phyloP scores from a whole-genome alignment of 1,140 invertebrate genomes.

The Lasioglossum albipes region DNA sequence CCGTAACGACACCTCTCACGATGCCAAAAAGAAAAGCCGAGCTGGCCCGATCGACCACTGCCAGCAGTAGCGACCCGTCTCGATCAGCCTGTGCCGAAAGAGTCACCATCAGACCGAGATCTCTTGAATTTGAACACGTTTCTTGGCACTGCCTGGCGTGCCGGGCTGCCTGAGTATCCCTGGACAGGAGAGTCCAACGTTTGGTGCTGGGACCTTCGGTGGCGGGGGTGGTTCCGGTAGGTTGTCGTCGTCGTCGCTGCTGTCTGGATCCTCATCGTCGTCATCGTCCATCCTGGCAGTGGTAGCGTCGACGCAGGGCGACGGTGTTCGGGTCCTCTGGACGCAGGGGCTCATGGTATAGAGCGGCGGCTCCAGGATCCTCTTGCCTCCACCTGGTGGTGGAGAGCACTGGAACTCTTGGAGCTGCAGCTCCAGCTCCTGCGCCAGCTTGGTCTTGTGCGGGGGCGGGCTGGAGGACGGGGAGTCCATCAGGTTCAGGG shows the following conservation, averaged over 20 bases:
- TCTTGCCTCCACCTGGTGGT: slow-evolving; percentile 80
- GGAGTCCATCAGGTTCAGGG: slow-evolving; percentile 70
- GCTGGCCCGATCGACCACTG: slow-evolving; percentile 2
- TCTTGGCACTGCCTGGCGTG: slow-evolving; percentile 87
- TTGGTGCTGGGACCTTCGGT: slow-evolving; percentile 81
- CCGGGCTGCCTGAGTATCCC: slow-evolving; percentile 84
- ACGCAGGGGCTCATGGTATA: slow-evolving; percentile 81
- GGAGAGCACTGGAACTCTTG: slow-evolving; percentile 85
- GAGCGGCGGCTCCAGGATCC: slow-evolving; percentile 77
- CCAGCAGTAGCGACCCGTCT: slow-evolving; percentile 20
- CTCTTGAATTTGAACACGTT: slow-evolving; percentile 92
- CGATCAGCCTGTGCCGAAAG: too few species aligned
- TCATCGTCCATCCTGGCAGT: slow-evolving; percentile 80
- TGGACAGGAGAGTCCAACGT: slow-evolving; percentile 73
- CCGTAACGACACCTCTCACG: too few species aligned
- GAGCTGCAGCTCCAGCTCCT: slow-evolving; percentile 84
- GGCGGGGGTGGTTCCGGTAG: slow-evolving; percentile 86
- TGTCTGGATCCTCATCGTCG: slow-evolving; percentile 78
- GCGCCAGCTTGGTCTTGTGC: slow-evolving; percentile 84
- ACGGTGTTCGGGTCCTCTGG: slow-evolving; percentile 73
- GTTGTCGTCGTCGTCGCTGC: slow-evolving; percentile 79
- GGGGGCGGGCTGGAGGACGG: slow-evolving; percentile 80
- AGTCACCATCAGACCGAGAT: slow-evolving; percentile 86
- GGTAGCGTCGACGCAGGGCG: slow-evolving; percentile 80
- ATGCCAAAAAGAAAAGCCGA: too few species aligned